Evolutionary conservation across 2,797 vertebrate genomes (phyloP).

Genomic region (Coregonus suidteri): DNA sequence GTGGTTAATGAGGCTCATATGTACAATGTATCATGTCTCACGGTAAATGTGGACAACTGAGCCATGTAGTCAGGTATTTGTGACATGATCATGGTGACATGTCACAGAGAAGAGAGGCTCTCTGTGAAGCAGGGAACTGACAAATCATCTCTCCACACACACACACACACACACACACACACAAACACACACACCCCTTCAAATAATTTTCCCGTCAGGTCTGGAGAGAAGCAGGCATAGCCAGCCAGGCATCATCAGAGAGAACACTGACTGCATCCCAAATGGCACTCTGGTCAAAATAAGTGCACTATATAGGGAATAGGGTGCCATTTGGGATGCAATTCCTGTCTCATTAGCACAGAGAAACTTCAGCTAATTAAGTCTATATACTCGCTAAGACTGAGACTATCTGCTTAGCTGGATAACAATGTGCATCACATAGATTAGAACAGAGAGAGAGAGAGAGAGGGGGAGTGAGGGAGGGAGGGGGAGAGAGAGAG

Average conservation of each 20-base stretch:
- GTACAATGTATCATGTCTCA: not conserved
- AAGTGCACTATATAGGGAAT: too few relatives aligned
- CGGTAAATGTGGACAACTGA: not conserved
- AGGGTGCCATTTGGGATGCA: not conserved
- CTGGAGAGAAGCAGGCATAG: conserved; percentile 7
- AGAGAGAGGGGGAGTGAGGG: not conserved
- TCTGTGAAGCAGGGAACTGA: not conserved
- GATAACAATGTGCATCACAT: conserved; percentile 24
- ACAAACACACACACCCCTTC: too few relatives aligned
- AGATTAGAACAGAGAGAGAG: conserved; percentile 12
- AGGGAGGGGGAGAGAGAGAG: not conserved
- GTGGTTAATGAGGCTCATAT: too few relatives aligned
- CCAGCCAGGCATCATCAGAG: not conserved
- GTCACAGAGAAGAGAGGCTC: not conserved
- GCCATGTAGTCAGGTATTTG: not conserved
- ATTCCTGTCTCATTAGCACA: conserved; percentile 18
- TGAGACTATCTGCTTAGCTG: conserved; percentile 7
- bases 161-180: too few relatives aligned
- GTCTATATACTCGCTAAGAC: too few relatives aligned
- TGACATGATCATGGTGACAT: not conserved
- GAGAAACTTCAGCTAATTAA: conserved; percentile 29
- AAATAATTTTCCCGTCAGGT: not conserved
- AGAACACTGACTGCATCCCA: not conserved
- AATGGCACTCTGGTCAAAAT: too few relatives aligned
- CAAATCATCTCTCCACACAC: not conserved